Base-by-base conservation (phyloP, 2,888 invertebrate genomes). In the Cremastinae sp. region DNA sequence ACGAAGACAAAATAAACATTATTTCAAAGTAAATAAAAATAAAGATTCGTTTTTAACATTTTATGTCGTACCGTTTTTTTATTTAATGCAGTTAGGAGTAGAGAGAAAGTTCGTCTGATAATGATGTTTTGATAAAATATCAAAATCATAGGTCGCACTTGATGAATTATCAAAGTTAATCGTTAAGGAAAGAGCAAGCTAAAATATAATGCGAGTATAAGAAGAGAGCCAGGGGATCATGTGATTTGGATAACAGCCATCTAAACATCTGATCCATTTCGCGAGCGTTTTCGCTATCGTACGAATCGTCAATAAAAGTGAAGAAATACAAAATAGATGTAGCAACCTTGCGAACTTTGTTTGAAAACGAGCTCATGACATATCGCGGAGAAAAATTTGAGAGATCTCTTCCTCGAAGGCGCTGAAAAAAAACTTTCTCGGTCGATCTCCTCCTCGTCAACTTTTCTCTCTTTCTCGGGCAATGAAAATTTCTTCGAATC, bases 181-280 rank as follows among this genome's bases (percentile, higher is more conserved):
- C 68, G 36, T 36, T 36, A 28, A 20, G 22, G 28, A 69, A 64
- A 45, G 36, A 20, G 43, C 18, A 41, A 9, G 58, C 59, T 61
- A 70, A 70, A n/a, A n/a, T n/a, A n/a, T 70, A 61, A 70, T 70
- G 28, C 58, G 64, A 43, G 18, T 69, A 54, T 73, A 61, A 45
- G 20, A 51, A 28, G 28, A 28, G 28, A 28, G 28, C 5, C 28
- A 28, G 18, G 43, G 14, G 72, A 80, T 84, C 82, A 82, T 84
- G 81, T 82, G 81, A 83, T 81, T 84, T 84, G 83, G 83, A 84
- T 72, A 78, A 65, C 62, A 81, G 83, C 83, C 83, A 84, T 82
- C 78, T 65, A 80, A 81, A 82, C 81, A 82, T 78, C 75, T 79
- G 79, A 76, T 72, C 75, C 75, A 64, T 76, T 59, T 18, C 68